Conservation (phyloP, 2,888 invertebrate species). For the Pristionchus exspectatus region DNA sequence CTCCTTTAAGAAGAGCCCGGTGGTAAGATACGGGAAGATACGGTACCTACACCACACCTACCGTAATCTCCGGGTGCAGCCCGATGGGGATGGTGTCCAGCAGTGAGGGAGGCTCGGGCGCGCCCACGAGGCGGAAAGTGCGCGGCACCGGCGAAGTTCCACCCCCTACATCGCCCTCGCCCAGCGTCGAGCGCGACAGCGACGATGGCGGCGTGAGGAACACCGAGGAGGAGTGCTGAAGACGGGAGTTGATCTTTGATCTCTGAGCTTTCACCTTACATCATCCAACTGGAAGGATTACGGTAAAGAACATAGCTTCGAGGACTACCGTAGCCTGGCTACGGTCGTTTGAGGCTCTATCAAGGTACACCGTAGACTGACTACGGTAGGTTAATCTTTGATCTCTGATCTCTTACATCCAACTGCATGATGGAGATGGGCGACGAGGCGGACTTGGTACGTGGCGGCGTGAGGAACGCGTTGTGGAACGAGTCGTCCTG, state of each 20-base stretch:
- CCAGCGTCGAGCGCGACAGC: not conserved
- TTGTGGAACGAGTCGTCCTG: not conserved
- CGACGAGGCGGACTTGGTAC: not conserved
- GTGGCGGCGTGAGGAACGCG: not conserved
- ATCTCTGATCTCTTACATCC: not conserved
- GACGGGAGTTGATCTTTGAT: constrained; percentile 25
- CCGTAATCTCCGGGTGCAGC: constrained; percentile 50
- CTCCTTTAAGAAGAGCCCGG: too few relatives aligned
- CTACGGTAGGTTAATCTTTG: not conserved
- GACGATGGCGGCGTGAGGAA: constrained; percentile 34
- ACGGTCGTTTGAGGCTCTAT: not conserved
- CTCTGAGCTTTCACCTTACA: too few relatives aligned
- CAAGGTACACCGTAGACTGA: not conserved
- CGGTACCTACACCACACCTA: not conserved
- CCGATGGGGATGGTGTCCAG: constrained; percentile 46
- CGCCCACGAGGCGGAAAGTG: not conserved
- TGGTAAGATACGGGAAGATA: too few relatives aligned
- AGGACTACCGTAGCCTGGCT: not conserved
- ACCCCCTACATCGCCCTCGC: not conserved
- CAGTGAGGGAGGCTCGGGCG: not conserved
- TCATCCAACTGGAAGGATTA: too few relatives aligned
- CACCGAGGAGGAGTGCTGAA: constrained; percentile 23
- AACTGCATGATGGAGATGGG: not conserved
- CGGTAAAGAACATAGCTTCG: too few relatives aligned
- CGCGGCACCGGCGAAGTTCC: not conserved